These are phyloP conservation scores for Drosophila rhopaloa DNA, from an alignment of 1,140 invertebrate species.

Conservation along the genomic window DNA sequence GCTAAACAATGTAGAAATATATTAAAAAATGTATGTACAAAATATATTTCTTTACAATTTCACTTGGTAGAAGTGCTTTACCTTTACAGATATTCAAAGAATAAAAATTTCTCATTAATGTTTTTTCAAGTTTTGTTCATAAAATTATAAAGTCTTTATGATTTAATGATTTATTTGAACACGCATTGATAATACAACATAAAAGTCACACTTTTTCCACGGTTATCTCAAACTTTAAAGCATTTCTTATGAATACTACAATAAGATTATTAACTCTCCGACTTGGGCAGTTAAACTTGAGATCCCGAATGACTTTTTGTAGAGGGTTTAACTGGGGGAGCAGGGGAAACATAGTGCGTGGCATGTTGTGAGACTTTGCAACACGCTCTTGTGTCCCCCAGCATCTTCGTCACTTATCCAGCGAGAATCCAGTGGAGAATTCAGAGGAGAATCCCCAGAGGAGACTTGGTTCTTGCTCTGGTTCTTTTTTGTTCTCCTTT, in stretches of 20 bases:
- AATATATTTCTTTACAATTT: no score
- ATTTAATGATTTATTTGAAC: background rate
- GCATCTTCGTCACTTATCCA: conserved; percentile 37
- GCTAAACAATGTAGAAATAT: no score
- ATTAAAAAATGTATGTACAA: no score
- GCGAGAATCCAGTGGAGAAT: conserved; percentile 2
- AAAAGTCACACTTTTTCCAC: background rate
- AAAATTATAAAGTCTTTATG: background rate
- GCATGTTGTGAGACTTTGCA: conserved; percentile 48
- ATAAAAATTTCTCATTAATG: no score
- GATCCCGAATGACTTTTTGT: background rate
- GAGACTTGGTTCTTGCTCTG: conserved; percentile 26
- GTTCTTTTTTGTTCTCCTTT: conserved; percentile 16
- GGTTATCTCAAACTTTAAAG: background rate
- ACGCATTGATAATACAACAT: background rate
- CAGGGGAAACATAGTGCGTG: conserved; percentile 28
- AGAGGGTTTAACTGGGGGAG: background rate
- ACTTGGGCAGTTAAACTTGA: conserved; percentile 7
- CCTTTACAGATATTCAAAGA: no score
- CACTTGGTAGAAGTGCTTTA: no score
- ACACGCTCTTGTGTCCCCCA: conserved; percentile 41
- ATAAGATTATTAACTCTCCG: conserved; percentile 29
- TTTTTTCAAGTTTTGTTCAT: no score
- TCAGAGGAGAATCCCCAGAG: conserved; percentile 28
- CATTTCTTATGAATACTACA: conserved; percentile 4